Conservation (phyloP, 2,113 vertebrate genomes). For the Tautogolabrus adspersus region DNA sequence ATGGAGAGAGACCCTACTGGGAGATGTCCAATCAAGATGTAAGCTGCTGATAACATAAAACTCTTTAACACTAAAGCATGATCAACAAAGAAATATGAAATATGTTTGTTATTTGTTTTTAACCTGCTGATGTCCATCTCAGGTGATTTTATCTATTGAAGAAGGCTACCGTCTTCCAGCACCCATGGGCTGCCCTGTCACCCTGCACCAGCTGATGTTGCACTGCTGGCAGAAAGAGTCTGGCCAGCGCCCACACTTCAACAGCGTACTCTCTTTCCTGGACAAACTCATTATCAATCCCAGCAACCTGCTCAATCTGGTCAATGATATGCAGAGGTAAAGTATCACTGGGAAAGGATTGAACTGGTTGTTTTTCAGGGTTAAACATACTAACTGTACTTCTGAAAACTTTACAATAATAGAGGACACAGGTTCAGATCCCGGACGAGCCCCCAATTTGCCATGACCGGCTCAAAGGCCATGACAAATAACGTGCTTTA, state of each 20-base stretch:
- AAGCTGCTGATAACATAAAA: constrained; percentile 40
- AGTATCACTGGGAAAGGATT: neutral
- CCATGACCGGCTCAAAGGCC: too few relatives aligned
- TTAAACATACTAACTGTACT: neutral
- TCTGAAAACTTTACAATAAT: too few relatives aligned
- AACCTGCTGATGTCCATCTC: constrained; percentile 22
- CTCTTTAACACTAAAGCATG: neutral
- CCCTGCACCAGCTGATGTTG: constrained; percentile 97
- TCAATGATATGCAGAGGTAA: constrained; percentile 92
- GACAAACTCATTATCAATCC: constrained; percentile 98
- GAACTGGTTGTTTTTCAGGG: neutral
- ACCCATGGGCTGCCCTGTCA: constrained; percentile 95
- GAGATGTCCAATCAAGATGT: constrained; percentile 95
- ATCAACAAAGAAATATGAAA: neutral
- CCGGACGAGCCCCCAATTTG: too few relatives aligned
- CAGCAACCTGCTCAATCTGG: constrained; percentile 91
- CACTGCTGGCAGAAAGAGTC: constrained; percentile 99
- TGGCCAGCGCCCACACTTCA: constrained; percentile 92
- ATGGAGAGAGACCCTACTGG: constrained; percentile 98
- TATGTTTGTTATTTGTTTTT: neutral
- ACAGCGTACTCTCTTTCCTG: constrained; percentile 91
- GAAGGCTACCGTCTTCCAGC: constrained; percentile 97
- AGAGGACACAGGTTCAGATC: too few relatives aligned
- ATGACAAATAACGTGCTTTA: too few relatives aligned
- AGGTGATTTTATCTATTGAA: constrained; percentile 98